phyloP scores from a whole-genome alignment of 2,797 vertebrate species.

The Staurois parvus region DNA sequence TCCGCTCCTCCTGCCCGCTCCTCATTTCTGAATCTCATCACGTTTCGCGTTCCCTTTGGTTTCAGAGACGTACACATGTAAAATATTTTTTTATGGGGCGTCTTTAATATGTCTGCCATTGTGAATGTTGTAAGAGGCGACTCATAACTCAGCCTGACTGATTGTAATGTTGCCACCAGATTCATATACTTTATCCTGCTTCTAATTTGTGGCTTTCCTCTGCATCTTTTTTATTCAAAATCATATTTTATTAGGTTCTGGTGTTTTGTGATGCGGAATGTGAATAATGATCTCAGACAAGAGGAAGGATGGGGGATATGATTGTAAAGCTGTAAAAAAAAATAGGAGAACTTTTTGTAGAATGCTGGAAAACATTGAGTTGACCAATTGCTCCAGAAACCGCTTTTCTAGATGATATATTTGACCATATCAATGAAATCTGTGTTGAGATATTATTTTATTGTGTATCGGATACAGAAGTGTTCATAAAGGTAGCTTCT shows the following conservation, averaged over 20 bases:
- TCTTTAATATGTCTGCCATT: conserved; percentile 46
- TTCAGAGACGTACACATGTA: conserved; percentile 10
- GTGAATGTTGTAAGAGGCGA: conserved; percentile 23
- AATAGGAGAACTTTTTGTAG: background rate
- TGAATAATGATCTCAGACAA: background rate
- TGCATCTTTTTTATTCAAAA: conserved; percentile 9
- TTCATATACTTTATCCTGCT: background rate
- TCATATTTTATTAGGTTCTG: conserved; percentile 7
- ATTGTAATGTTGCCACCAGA: background rate
- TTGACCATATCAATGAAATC: background rate
- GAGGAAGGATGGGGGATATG: background rate
- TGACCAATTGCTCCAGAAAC: background rate
- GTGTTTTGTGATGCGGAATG: conserved; percentile 1
- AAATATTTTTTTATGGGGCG: conserved; percentile 47
- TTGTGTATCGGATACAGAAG: no score
- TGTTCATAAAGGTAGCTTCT: no score
- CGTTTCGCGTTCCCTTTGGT: background rate
- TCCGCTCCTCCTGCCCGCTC: background rate
- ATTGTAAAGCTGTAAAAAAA: background rate
- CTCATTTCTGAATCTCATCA: conserved; percentile 3
- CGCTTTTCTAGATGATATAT: background rate
- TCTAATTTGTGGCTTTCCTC: conserved; percentile 40
- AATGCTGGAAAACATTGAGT: background rate
- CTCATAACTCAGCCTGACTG: conserved; percentile 29
- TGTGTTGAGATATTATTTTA: background rate